A percentile compares a stretch with the other conserved stretches of the same genome.
Evolutionary conservation across 2,888 invertebrate genomes (phyloP).

Genomic region (Ellobium chinense): DNA sequence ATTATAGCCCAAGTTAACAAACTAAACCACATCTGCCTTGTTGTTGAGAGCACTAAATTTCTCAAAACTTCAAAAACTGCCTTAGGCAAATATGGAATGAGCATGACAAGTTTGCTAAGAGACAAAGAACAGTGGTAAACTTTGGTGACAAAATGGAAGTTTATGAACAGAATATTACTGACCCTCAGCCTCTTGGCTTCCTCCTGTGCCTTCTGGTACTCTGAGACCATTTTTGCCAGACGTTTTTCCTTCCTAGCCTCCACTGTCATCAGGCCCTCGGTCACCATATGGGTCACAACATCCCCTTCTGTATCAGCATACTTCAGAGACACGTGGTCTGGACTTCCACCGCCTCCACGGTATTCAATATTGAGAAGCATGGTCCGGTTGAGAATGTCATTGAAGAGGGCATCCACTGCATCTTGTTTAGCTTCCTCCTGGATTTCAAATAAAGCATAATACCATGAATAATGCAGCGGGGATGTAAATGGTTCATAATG

Average conservation of each 20-base stretch:
- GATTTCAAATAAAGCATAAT: slow-evolving; percentile 24
- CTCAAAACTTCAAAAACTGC: too few species aligned
- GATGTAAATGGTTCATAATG: too few species aligned
- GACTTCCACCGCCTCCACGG: slow-evolving; percentile 77
- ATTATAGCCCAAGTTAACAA: too few species aligned
- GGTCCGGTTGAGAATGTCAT: slow-evolving; percentile 86
- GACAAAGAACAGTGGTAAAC: too few species aligned
- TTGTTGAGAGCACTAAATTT: too few species aligned
- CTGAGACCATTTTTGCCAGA: slow-evolving; percentile 86
- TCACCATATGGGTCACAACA: slow-evolving; percentile 88
- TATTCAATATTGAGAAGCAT: slow-evolving; percentile 92
- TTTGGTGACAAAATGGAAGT: too few species aligned
- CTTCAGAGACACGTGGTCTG: slow-evolving; percentile 71
- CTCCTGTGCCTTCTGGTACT: slow-evolving; percentile 92
- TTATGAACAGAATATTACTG: too few species aligned
- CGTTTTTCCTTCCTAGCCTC: slow-evolving; percentile 89
- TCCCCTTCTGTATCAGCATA: slow-evolving; percentile 82
- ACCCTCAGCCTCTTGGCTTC: slow-evolving; percentile 87
- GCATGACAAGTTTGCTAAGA: too few species aligned
- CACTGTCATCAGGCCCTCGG: slow-evolving; percentile 91
- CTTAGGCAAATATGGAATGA: too few species aligned
- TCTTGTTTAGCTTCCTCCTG: slow-evolving; percentile 88
- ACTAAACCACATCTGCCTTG: too few species aligned
- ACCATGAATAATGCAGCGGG: too few species aligned
- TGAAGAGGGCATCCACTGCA: slow-evolving; percentile 85